Evolutionary conservation across 2,113 vertebrate species (phyloP), one percentile per base, ranked within the genome.

Genomic region (Symphodus melops): DNA sequence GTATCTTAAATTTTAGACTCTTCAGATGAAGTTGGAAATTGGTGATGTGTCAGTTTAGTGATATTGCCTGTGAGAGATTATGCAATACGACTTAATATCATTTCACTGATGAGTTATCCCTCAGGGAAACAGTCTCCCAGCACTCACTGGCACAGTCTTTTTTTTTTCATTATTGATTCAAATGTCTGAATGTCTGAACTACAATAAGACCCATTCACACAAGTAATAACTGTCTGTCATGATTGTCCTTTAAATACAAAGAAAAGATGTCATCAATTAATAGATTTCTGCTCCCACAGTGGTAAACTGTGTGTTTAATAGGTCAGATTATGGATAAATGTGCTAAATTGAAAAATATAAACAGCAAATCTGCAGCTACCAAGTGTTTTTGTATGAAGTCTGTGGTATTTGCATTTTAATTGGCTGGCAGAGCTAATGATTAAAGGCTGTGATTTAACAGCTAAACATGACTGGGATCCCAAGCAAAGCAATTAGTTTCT

Each of bases 341-440:
- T 11, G 16, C 23, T 39, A 17, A 74, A 65, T 76, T 81, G 20
- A 81, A 42, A 79, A 58, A 37, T 21, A 12, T 19, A 61, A 79
- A 74, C 52, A 52, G 42, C 17, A 48, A 74, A 81, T 77, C 13
- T 52, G 19, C 54, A 6, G 64, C 59, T 53, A 36, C 23, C n/a
- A 33, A 17, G 28, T 67, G 54, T 77, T 83, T 33, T 78, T 73
- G 56, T 49, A 54, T 58, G 19, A 58, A 63, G 51, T 42, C 17
- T 52, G 64, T 63, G 57, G 55, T 80, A 66, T 82, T 86, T 81
- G 68, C 65, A 69, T 86, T 82, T 82, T 76, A 83, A 84, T 81
- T 78, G 53, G 63, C 65, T 52, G 54, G 33, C 54, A 55, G 60
- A 70, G 60, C 56, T 73, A 64, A 80, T 84, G 75, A 72, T 77